phyloP scores from a whole-genome alignment of 2,113 vertebrate genomes.

The Dipodomys merriami region DNA sequence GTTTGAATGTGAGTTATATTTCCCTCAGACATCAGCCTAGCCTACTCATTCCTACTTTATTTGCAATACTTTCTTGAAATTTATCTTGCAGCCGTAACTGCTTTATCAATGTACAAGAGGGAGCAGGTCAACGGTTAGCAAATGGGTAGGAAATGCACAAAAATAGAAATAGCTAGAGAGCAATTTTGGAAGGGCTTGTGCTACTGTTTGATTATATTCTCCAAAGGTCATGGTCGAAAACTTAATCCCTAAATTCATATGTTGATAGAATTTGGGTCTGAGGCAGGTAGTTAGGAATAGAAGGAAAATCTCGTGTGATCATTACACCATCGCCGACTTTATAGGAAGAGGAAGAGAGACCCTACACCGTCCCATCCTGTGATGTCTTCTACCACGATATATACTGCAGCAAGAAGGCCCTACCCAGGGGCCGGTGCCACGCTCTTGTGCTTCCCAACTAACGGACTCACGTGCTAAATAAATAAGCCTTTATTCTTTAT shows the following conservation, averaged over 20 bases:
- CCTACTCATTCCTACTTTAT: not conserved
- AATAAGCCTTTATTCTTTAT: not conserved
- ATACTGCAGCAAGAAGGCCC: not conserved
- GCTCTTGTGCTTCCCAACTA: not conserved
- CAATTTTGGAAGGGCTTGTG: not conserved
- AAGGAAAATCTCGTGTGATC: too few relatives aligned
- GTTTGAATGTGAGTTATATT: not conserved
- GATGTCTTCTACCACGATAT: not conserved
- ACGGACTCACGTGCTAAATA: not conserved
- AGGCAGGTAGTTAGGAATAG: not conserved
- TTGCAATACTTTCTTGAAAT: not conserved
- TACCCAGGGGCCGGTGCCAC: not conserved
- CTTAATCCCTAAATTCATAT: not conserved
- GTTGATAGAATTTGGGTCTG: not conserved
- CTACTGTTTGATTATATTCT: not conserved
- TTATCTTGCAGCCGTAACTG: not conserved
- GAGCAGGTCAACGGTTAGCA: rapidly evolving
- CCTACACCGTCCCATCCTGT: not conserved
- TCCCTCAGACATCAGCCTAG: not conserved
- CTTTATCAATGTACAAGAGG: not conserved
- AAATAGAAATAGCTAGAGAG: not conserved
- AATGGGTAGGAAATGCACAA: not conserved
- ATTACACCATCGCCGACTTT: not conserved
- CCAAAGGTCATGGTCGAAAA: not conserved
- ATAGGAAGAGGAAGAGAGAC: not conserved